Evolutionary conservation across 2,888 invertebrate genomes (phyloP).

Genomic region (Scrobipalpa costella): DNA sequence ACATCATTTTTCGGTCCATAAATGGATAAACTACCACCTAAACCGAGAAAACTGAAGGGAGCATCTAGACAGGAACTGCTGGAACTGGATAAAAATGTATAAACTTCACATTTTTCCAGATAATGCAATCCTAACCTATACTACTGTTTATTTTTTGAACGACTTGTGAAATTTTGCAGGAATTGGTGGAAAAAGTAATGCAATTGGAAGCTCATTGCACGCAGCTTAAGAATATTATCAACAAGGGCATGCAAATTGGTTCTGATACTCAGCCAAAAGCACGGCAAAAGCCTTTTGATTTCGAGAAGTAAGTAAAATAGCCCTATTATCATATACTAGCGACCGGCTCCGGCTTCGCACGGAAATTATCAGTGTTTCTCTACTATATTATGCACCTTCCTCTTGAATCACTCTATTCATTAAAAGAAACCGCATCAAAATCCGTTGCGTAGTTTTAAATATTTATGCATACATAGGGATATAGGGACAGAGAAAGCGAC

Average conservation of each 20-base stretch:
- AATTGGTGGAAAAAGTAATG: conserved; percentile 86
- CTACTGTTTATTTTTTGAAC: conserved; percentile 30
- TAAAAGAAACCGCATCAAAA: no score
- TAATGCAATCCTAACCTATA: conserved; percentile 36
- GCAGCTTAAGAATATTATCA: conserved; percentile 87
- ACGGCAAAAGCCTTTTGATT: conserved; percentile 82
- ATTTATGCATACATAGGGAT: no score
- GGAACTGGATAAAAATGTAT: conserved; percentile 59
- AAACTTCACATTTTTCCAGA: not conserved
- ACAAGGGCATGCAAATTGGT: conserved; percentile 66
- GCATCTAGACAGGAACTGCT: conserved; percentile 51
- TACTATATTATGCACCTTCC: no score
- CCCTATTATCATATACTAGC: no score
- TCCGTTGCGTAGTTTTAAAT: no score
- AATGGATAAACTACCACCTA: conserved; percentile 52
- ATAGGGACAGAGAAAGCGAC: no score
- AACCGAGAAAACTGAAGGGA: conserved; percentile 48
- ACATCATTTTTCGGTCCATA: not conserved
- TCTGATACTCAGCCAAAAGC: conserved; percentile 34
- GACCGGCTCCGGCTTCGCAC: no score
- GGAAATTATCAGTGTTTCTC: no score
- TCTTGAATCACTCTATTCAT: no score
- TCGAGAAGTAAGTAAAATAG: conserved; percentile 77
- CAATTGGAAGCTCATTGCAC: conserved; percentile 89
- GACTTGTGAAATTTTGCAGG: conserved; percentile 68